Evolutionary conservation across 35 echinoderm and acorn worm genomes (phyloP).

Genomic region (Anneissia japonica): DNA sequence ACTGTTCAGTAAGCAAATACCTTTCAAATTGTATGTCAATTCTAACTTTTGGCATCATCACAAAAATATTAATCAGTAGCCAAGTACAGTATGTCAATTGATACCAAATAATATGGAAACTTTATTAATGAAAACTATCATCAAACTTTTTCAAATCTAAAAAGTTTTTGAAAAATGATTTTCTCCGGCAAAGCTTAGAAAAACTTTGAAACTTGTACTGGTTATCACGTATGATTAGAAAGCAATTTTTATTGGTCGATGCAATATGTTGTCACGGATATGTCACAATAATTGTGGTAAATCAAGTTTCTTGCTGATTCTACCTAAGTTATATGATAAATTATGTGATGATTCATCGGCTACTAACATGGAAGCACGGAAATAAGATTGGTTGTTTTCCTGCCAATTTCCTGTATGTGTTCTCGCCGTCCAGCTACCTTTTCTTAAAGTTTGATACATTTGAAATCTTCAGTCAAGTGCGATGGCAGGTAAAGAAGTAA

Average conservation of each 20-base stretch:
- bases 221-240: background rate
- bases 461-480: background rate
- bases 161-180: too few species aligned
- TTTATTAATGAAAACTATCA: too few species aligned
- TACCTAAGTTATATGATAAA: background rate
- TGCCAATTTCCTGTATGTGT: background rate
- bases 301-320: background rate
- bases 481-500: background rate
- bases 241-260: background rate
- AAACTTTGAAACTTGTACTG: background rate
- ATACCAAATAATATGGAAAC: too few species aligned
- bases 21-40: too few species aligned
- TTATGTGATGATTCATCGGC: background rate
- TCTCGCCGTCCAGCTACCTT: background rate
- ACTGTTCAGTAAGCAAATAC: too few species aligned
- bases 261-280: background rate
- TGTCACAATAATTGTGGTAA: constrained; percentile 1
- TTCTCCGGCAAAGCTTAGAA: background rate
- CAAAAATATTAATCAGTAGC: too few species aligned
- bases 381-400: background rate
- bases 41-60: too few species aligned
- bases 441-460: background rate
- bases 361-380: background rate
- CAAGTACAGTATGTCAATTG: too few species aligned
- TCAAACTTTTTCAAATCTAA: too few species aligned